Evolutionary conservation across 2,113 vertebrate species (phyloP).

Genomic region (Ginglymostoma cirratum): DNA sequence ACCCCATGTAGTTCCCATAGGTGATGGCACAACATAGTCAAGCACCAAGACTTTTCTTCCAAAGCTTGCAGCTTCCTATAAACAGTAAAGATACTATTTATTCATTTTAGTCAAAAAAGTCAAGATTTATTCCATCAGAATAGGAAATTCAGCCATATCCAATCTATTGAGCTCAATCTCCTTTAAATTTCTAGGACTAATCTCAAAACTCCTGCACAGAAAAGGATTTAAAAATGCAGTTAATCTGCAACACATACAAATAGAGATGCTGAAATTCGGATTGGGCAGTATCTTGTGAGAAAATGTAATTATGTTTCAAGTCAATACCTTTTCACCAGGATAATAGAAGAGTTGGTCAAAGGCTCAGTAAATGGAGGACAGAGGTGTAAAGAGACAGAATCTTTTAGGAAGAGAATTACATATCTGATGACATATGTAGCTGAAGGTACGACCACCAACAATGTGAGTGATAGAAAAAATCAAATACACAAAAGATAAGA

Average conservation of each 20-base stretch:
- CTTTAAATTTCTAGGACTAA: neutral
- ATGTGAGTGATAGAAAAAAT: neutral
- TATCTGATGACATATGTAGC: neutral
- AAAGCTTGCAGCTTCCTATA: constrained; percentile 77
- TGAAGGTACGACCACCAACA: neutral
- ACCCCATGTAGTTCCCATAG: constrained; percentile 88
- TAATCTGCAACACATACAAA: neutral
- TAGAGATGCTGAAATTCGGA: no score
- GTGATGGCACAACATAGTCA: constrained; percentile 85
- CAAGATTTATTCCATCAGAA: neutral
- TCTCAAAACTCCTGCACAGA: neutral
- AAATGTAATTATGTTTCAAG: no score
- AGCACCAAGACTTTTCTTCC: constrained; percentile 91
- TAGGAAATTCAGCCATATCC: neutral
- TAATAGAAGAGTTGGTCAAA: neutral
- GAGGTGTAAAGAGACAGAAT: neutral
- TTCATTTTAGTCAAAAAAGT: neutral
- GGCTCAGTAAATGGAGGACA: neutral
- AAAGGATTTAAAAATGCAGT: neutral
- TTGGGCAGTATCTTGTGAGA: no score
- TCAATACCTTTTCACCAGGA: no score
- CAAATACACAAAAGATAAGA: neutral
- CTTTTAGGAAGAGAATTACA: neutral
- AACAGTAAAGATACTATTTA: constrained; percentile 15
- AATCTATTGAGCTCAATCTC: neutral